phyloP scores from a whole-genome alignment of 2,888 invertebrate genomes.

The Cephus pulcher region DNA sequence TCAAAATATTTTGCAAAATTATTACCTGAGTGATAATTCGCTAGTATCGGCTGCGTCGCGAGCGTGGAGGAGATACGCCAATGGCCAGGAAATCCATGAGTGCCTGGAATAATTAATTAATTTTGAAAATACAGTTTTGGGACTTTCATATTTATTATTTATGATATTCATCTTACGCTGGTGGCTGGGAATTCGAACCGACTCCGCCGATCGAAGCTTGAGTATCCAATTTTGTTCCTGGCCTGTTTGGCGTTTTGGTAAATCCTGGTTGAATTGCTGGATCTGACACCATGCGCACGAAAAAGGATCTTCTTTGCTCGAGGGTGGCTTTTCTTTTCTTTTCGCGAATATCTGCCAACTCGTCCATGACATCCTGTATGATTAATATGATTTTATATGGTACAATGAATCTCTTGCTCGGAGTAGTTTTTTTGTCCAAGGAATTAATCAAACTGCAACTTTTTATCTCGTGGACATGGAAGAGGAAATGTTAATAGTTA shows the following conservation, averaged over 20 bases:
- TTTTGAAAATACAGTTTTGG: neutral
- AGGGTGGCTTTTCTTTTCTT: conserved; percentile 83
- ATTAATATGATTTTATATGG: conserved; percentile 14
- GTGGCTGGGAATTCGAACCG: conserved; percentile 46
- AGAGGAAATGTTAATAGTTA: neutral
- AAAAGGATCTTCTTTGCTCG: conserved; percentile 93
- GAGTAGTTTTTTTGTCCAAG: neutral
- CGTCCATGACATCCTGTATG: conserved; percentile 73
- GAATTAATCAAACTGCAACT: neutral
- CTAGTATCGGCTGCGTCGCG: conserved; percentile 74
- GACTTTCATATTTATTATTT: neutral
- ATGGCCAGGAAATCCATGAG: conserved; percentile 94
- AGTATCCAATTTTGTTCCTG: conserved; percentile 56
- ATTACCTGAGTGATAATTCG: conserved; percentile 84
- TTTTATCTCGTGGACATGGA: neutral
- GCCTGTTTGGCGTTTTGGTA: conserved; percentile 62
- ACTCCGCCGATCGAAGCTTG: conserved; percentile 59
- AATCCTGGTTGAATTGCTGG: conserved; percentile 80
- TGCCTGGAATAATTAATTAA: conserved; percentile 69
- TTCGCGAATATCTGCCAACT: conserved; percentile 79
- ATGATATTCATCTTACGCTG: conserved; percentile 35
- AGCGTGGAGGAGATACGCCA: conserved; percentile 88
- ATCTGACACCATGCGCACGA: conserved; percentile 97
- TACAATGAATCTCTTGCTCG: neutral
- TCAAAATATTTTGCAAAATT: conserved; percentile 8